Evolutionary conservation across 2,888 invertebrate genomes (phyloP), one percentile per base, ranked within the genome.

Genomic region (Blera fallax): DNA sequence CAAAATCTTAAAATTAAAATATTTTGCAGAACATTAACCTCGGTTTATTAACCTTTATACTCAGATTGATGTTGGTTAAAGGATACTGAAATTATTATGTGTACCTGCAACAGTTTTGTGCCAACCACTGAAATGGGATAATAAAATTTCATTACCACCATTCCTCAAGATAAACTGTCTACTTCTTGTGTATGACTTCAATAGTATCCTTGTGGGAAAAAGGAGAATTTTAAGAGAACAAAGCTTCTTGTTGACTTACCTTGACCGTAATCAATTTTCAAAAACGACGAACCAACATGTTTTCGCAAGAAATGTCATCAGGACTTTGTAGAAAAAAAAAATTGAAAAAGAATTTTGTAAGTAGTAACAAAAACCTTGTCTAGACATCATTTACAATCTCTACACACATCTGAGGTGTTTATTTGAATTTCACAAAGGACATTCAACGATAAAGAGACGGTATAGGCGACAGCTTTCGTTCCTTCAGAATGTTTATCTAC

Each of bases 21-120:
- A 56, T 76, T 58, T 67, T 29, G 27, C 76, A 65, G 65, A 29
- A 67, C 76, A 76, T 67, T 76, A 76, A 58, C 67, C 76, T 50
- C 14, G 6, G 32, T 45, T 65, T 58, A 67, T 27, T 65, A 76
- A 45, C 56, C 56, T 27, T 65, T 67, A 58, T 48, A 37, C 67
- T 56, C 56, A 50, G 64, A 64, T 58, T 37, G 37, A 45, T 37
- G 58, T 7, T 11, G 48, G 16, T 29, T 48, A 14, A 32, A 50
- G 37, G 56, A 58, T 58, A 76, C 67, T 67, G 65, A 76, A 67
- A 58, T 67, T 65, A 58, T 50, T 76, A 70, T n/a, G n/a, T n/a
- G n/a, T 32, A 56, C 76, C 76, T 58, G 34, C 21, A 76, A 67
- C 18, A 54, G 34, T 34, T 43, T 65, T 54, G 32, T 64, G 54